Conservation (phyloP, 2,797 vertebrate species). For the Amblyraja radiata region DNA sequence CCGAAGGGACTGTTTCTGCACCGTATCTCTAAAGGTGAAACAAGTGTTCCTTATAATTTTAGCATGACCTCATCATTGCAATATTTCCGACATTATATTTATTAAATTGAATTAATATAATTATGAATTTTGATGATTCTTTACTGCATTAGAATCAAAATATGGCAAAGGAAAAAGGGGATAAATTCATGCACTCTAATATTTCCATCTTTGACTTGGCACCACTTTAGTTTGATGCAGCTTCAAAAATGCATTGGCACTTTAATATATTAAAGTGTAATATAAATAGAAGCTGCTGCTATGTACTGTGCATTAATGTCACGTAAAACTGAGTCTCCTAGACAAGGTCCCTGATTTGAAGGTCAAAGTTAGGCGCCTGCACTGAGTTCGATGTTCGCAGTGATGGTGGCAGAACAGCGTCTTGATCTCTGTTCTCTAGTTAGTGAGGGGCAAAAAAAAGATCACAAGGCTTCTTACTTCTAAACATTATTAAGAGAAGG, state of each 20-base stretch:
- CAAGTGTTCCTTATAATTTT: too few species aligned
- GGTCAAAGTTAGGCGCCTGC: not conserved
- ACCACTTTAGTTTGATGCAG: not conserved
- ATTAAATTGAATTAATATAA: not conserved
- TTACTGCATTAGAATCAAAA: not conserved
- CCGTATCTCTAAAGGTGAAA: too few species aligned
- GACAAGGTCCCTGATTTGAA: not conserved
- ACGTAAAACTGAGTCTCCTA: not conserved
- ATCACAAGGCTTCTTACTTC: not conserved
- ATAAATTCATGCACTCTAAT: not conserved
- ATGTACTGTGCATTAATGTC: not conserved
- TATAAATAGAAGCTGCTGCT: not conserved
- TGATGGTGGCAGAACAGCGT: not conserved
- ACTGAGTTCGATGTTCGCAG: not conserved
- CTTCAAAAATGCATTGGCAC: not conserved
- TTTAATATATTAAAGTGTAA: not conserved
- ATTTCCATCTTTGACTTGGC: conserved; percentile 2
- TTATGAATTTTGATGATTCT: not conserved
- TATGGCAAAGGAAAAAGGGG: not conserved
- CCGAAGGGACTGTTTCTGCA: too few species aligned
- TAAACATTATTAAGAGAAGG: not conserved
- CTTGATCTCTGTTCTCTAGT: not conserved
- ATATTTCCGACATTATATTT: too few species aligned
- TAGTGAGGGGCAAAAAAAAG: not conserved
- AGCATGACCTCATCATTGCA: too few species aligned